Evolutionary conservation across 1,140 invertebrate genomes (phyloP), one percentile per base, ranked within the genome.

Genomic region (Rhagoletis pomonella): DNA sequence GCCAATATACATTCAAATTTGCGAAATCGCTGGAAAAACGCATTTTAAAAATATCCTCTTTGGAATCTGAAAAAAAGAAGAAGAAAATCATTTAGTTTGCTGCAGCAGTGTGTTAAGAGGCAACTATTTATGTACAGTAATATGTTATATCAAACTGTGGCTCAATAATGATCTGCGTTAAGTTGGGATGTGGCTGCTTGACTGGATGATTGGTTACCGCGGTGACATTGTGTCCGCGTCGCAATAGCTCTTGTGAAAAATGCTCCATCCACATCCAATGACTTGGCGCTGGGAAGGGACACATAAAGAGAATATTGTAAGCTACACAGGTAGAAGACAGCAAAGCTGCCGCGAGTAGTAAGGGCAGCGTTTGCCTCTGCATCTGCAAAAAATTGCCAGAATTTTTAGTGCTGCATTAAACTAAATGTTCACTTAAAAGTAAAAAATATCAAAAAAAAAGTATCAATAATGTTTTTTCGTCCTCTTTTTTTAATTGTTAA

Each of bases 151-250:
- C 94, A 58, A 94, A 93, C 44, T 92, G 92, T n/a, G 94, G 91
- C 88, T 94, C 93, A 0, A 94, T 91, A 77, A 94, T 92, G 3
- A 95, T 91, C 88, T 95, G 93, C 12, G 93, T 94, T 65, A 94
- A 94, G 88, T 94, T 95, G 9, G 90, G 88, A 47, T 93, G 90
- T 1, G 93, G 93, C 9, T 92, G 91, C 60, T 94, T 90, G 0
- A 90, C 90, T 88, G 91, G 93, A 88, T 93, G 91, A 47, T 94
- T 93, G 29, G 94, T 95, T 1, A 96, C 94, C 1, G 95, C 93
- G 6, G 95, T 95, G 1, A 96, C 94, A 88, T 95, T 93, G 89
- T 96, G 95, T 2, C 95, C 95, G 86, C 94, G 93, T 0, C 90
- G 87, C 0, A 95, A 93, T 55, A 96, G 89, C 88, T 94, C 94